A percentile compares a stretch with the other conserved stretches of the same genome.
Conservation (phyloP, 2,797 vertebrate species). For the Hydrocynus forskahlii region DNA sequence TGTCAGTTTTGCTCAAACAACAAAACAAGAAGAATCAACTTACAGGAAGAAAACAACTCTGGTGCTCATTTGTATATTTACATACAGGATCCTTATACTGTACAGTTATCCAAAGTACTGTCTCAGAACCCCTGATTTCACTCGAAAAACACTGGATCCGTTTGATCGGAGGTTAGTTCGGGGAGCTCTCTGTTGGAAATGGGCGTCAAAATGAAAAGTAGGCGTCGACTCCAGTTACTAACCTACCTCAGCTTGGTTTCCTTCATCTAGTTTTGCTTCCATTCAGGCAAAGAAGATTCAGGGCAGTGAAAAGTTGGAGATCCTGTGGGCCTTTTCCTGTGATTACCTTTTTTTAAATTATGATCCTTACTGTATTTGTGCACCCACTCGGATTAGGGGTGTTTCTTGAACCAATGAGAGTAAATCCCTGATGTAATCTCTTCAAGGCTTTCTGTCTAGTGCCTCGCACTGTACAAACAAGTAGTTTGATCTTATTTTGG, state of each 20-base stretch:
- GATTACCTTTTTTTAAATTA: too few relatives aligned
- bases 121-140: background rate
- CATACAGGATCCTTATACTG: constrained; percentile 30
- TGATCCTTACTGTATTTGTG: background rate
- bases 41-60: constrained; percentile 12
- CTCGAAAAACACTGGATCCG: constrained; percentile 12
- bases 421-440: constrained; percentile 4
- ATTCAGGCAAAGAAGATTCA: background rate
- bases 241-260: constrained; percentile 2
- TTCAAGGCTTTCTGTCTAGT: background rate
- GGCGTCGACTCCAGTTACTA: background rate
- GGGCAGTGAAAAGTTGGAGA: too few relatives aligned
- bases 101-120: constrained; percentile 52
- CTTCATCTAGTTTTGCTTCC: background rate
- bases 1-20: constrained; percentile 19
- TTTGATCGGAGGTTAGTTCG: constrained; percentile 16
- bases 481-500: too few relatives aligned
- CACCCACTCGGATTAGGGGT: constrained; percentile 12
- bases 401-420: constrained; percentile 28
- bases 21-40: background rate
- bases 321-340: background rate
- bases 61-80: constrained; percentile 45
- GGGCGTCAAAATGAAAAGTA: background rate
- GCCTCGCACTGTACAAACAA: constrained; percentile 10
- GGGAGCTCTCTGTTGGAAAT: background rate